phyloP scores from a whole-genome alignment of 37 sponge, comb jelly and placozoan genomes.

The Diacarnus erythraeanus region DNA sequence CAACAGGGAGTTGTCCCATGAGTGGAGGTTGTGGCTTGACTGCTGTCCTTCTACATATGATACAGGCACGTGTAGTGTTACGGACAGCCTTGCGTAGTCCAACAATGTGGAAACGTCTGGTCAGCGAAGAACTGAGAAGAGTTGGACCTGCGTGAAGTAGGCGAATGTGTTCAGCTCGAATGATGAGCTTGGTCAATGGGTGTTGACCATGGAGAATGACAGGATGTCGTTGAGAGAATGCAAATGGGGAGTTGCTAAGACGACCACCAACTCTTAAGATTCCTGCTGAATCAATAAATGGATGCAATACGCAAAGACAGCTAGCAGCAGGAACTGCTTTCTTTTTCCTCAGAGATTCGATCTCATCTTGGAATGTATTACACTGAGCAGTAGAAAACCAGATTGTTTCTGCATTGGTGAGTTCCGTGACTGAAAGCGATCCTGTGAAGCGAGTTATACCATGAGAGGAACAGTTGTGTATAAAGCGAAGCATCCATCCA shows the following conservation, averaged over 20 bases:
- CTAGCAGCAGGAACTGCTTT: neutral
- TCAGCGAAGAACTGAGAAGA: constrained; percentile 12
- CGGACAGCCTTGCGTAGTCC: constrained; percentile 11
- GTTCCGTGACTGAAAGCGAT: neutral
- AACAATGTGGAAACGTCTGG: constrained; percentile 3
- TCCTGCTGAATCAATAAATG: constrained; percentile 33
- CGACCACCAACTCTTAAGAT: constrained; percentile 40
- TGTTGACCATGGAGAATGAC: constrained; percentile 29
- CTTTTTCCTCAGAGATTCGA: neutral
- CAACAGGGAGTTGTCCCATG: too few species aligned
- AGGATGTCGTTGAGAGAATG: constrained; percentile 14
- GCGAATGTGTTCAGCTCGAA: too few species aligned
- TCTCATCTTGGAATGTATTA: neutral
- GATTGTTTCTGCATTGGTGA: neutral
- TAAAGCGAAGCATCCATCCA: constrained; percentile 29
- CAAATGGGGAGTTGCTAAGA: constrained; percentile 14
- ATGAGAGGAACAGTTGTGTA: constrained; percentile 18
- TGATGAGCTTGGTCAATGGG: too few species aligned
- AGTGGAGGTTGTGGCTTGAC: too few species aligned
- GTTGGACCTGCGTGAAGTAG: too few species aligned
- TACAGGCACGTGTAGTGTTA: constrained; percentile 2
- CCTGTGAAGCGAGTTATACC: neutral
- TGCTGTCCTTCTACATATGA: constrained; percentile 28
- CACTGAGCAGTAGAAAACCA: neutral
- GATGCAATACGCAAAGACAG: neutral